Percentiles rank a stretch among this genome's conserved stretches.
Evolutionary conservation across 2,113 vertebrate species (phyloP).

Genomic region (Clarias macrocephalus): DNA sequence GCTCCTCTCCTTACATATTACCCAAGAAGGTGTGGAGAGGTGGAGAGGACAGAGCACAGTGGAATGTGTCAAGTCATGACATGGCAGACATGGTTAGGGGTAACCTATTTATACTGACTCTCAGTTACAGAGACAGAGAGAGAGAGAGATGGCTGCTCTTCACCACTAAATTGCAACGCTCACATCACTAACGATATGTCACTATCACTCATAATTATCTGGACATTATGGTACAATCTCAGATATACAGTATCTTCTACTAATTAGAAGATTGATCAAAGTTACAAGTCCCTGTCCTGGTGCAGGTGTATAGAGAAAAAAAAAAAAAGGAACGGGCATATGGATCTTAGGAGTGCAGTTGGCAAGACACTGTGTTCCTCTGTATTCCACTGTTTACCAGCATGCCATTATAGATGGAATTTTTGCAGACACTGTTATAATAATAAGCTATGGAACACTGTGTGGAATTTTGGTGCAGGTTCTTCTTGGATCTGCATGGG

Average conservation of each 20-base stretch:
- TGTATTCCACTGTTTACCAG: not conserved
- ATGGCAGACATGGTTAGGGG: constrained; percentile 66
- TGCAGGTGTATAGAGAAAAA: not conserved
- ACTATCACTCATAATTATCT: not conserved
- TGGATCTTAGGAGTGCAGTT: not conserved
- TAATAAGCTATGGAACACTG: not conserved
- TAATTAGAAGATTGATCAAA: not conserved
- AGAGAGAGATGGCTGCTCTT: not conserved
- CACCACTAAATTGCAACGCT: not conserved
- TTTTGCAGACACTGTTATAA: not conserved
- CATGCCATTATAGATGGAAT: not conserved
- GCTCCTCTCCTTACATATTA: constrained; percentile 16
- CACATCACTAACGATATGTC: not conserved
- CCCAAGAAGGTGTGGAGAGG: constrained; percentile 69
- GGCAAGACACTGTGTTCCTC: not conserved
- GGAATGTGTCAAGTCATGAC: constrained; percentile 68
- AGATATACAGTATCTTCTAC: not conserved
- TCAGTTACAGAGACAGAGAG: constrained; percentile 44
- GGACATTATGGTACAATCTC: not conserved
- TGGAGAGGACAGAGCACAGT: constrained; percentile 45
- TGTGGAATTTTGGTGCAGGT: not conserved
- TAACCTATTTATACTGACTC: constrained; percentile 75
- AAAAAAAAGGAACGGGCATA: not conserved
- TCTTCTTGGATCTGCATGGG: not conserved
- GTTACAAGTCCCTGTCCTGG: not conserved